These are phyloP conservation scores for Spatula versicolor DNA, from an alignment of 2,797 vertebrate genomes.

Conservation along the genomic window DNA sequence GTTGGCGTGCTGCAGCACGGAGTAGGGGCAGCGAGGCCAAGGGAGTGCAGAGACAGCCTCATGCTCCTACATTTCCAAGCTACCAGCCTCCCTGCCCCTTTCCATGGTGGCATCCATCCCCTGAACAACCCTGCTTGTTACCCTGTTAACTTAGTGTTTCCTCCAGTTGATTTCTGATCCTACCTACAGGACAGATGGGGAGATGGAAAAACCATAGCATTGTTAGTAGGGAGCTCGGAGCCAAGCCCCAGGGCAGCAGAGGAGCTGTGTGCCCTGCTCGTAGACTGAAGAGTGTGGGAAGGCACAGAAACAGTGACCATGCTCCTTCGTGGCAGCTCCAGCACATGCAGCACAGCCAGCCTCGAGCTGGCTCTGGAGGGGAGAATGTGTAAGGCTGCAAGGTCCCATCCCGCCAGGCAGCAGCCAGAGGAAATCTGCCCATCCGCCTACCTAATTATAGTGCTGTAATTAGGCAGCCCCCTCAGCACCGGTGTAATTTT, in stretches of 20 bases:
- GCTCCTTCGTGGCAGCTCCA: background rate
- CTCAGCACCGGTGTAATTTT: background rate
- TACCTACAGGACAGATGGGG: background rate
- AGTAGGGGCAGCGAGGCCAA: background rate
- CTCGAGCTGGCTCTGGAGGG: background rate
- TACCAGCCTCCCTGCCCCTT: background rate
- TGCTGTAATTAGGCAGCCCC: conserved; percentile 11
- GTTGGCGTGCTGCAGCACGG: accelerated
- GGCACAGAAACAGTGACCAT: background rate
- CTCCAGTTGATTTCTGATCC: background rate
- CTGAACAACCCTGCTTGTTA: background rate
- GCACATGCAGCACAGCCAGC: background rate
- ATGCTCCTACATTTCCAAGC: background rate
- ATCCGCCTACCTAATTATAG: background rate
- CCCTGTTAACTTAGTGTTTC: background rate
- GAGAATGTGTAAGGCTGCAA: background rate
- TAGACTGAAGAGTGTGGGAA: background rate
- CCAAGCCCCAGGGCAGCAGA: background rate
- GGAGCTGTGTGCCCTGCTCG: background rate
- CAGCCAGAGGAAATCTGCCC: background rate
- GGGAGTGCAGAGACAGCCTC: background rate
- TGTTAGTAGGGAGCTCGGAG: accelerated
- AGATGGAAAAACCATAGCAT: background rate
- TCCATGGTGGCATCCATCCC: background rate
- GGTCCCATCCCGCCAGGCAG: background rate